Base-by-base conservation (phyloP, 1,140 invertebrate species). In the Doryteuthis pealeii region DNA sequence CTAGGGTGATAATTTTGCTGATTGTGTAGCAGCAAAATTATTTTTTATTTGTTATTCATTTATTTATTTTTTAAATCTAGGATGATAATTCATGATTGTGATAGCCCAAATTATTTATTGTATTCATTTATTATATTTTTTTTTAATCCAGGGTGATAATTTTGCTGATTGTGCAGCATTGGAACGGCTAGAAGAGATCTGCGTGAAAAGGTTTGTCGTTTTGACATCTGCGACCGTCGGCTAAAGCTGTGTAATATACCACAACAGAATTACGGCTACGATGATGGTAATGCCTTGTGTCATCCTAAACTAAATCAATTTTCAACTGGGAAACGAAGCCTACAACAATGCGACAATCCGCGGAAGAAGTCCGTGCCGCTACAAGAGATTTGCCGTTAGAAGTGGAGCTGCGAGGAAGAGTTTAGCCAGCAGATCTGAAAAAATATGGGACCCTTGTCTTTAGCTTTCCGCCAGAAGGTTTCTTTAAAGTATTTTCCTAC, bases 401-500 rank as follows among this genome's bases (percentile, higher is more conserved):
- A 5, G 71, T 81, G 8, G n/a, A 78, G 35, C 22, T 81, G 80
- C 76, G 73, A 77, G 30, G 80, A 78, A 71, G 78, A 81, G 66
- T 77, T 81, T n/a, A n/a, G 74, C 31, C 95, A 4, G 93, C 94
- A 15, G 95, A 97, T 86, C 90, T n/a, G 92, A 76, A 95, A 97
- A 87, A 94, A 95, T 83, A 92, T 96, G 81, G 95, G 95, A 1
- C 91, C 91, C 0, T 89, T 97, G 67, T 87, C 89, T 1, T 95
- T n/a, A n/a, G 94, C 87, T 93, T 93, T 0, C 40, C 80, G 15
- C 28, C 70, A 5, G 91, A 91, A 40, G 95, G 94, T n/a, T 92
- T 97, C 78, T 0, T 90, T 91, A 74, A 93, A 92, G 80, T 97
- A 92, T 87, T 97, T 93, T 88, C 95, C 96, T 97, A 92, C 80